phyloP scores from a whole-genome alignment of 1,140 invertebrate species.

The Trypoxylus dichotomus region DNA sequence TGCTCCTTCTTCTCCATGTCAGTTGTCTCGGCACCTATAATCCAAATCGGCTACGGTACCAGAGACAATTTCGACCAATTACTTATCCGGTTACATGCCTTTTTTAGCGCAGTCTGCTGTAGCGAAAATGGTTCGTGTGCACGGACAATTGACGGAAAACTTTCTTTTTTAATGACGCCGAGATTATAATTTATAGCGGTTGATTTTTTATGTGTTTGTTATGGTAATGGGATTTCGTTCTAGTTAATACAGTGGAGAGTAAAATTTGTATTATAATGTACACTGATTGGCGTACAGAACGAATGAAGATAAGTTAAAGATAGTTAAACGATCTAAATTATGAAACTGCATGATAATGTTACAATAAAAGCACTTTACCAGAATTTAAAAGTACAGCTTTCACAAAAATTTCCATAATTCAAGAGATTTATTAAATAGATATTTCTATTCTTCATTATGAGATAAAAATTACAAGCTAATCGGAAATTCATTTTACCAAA shows the following conservation, averaged over 20 bases:
- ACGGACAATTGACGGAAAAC: not conserved
- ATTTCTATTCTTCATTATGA: too few species aligned
- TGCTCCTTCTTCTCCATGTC: not conserved
- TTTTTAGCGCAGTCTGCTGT: not conserved
- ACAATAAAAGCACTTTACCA: too few species aligned
- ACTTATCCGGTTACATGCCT: not conserved
- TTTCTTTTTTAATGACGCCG: not conserved
- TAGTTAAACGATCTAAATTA: too few species aligned
- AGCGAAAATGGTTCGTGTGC: not conserved
- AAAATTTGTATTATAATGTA: not conserved
- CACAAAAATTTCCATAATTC: too few species aligned
- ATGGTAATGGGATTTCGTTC: not conserved
- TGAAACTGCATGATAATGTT: too few species aligned
- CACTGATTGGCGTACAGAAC: not conserved
- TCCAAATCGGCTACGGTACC: not conserved
- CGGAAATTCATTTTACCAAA: too few species aligned
- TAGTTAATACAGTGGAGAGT: not conserved
- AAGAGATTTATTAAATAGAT: too few species aligned
- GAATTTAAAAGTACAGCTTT: too few species aligned
- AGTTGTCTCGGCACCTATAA: not conserved
- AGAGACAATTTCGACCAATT: constrained; percentile 1
- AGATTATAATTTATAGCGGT: not conserved
- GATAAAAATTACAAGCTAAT: too few species aligned
- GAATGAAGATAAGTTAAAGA: not conserved
- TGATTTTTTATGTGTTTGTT: not conserved